Base-by-base conservation (phyloP, 2,113 vertebrate genomes). In the Mastomys coucha region DNA sequence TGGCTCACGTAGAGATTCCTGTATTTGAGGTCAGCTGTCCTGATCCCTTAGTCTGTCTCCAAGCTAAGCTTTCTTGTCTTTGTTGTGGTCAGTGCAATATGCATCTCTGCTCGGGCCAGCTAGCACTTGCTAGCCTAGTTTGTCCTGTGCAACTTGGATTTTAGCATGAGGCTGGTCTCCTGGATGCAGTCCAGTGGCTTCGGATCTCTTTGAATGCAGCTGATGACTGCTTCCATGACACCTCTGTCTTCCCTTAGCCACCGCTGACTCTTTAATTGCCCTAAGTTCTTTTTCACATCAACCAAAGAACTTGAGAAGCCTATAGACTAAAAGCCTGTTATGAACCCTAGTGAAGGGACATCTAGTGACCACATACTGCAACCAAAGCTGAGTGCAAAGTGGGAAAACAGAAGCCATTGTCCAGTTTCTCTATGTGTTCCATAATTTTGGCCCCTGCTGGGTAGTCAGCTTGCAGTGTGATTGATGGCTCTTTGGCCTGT, bases 11-110 rank as follows among this genome's bases (percentile, higher is more conserved):
- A 1, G 33, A 60, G 87, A 51, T 67, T 4, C 45, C 42, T 45
- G 0, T 14, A 28, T 65, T 22, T 36, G 12, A 72, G 17, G 45
- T 56, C 19, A 7, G 45, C 45, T 60, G 0, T 33, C 69, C 39
- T 39, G 0, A 45, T 67, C 51, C 36, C 16, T 22, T 28, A 0
- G n/a, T 1, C n/a, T 42, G 26, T 72, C 7, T 22, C 4, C 11
- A n/a, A 7, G 39, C 26, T 26, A 16, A 84, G 63, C 63, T 10
- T 60, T 80, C 19, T 13, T 28, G 22, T 51, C 33, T 7, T 4
- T 45, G 45, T 20, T 45, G 5, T 51, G 4, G 5, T 88, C 53
- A 28, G 19, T 5, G 14, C 10, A 28, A 16, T 5, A 0, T 22
- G 28, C 12, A 1, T 12, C 0, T 75, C 31, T 39, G 72, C 77